phyloP scores from a whole-genome alignment of 2,113 vertebrate species.

The Pycnonotus jocosus region DNA sequence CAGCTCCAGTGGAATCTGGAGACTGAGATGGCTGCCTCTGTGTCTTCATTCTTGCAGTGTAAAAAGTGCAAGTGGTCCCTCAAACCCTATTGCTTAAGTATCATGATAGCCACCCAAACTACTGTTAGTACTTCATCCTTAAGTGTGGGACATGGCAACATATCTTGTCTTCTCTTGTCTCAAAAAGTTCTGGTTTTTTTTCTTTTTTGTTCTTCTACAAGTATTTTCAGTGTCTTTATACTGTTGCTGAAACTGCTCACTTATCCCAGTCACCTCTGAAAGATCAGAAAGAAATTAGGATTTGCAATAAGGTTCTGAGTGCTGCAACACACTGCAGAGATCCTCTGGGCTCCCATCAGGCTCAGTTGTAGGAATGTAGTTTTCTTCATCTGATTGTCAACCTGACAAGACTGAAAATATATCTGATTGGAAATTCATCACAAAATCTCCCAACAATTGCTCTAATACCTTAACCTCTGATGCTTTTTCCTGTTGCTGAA shows the following conservation, averaged over 20 bases:
- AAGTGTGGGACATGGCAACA: neutral
- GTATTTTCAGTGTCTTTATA: neutral
- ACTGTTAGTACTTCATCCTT: neutral
- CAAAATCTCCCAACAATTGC: neutral
- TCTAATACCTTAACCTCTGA: neutral
- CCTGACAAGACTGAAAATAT: neutral
- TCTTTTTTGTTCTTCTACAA: neutral
- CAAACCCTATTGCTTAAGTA: neutral
- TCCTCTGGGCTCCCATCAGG: neutral
- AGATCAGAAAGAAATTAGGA: neutral
- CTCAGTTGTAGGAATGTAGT: accelerated
- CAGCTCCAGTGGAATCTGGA: neutral
- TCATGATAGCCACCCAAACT: neutral
- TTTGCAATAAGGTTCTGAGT: neutral
- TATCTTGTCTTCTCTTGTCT: accelerated
- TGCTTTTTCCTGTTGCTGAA: neutral
- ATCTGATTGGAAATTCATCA: neutral
- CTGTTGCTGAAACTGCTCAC: neutral
- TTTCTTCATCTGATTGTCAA: neutral
- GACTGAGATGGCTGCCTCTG: neutral
- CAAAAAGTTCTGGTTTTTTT: neutral
- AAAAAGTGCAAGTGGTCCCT: neutral
- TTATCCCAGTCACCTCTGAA: neutral
- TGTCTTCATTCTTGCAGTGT: neutral
- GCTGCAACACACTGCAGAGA: neutral